Base-by-base conservation (phyloP, 2,797 vertebrate species). In the Centroberyx gerrardi region DNA sequence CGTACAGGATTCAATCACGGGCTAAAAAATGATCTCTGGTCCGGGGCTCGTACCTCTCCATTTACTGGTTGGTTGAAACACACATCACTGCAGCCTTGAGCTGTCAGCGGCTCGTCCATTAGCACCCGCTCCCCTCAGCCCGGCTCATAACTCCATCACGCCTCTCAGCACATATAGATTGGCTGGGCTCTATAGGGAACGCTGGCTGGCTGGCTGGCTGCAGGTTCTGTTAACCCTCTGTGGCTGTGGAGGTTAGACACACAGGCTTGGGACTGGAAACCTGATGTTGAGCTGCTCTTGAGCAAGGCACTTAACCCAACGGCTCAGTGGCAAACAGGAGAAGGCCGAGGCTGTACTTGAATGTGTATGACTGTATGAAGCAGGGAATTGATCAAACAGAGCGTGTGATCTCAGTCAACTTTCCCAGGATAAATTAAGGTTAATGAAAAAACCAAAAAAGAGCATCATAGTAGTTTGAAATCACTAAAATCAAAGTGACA, bases 141-240 rank as follows among this genome's bases (percentile, higher is more conserved):
- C 74, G 13, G 72, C 84, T 82, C 90, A 86, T 86, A 86, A 90
- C 84, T 91, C 90, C 87, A 86, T 90, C 83, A 82, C 71, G 70
- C 77, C 65, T 90, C 82, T 85, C 87, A 74, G 83, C 86, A 66
- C 89, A 60, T 68, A 87, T 88, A 78, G 90, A 94, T 91, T 87
- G 83, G 81, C 49, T 60, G 52, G 42, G 61, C 74, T 82, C 83
- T 64, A 68, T 46, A 59, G 87, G 78, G 76, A 86, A 38, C 46
- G n/a, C 78, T 5, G 62, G 55, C 72, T 53, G 42, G 62, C 42
- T 60, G 83, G 72, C 72, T 36, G 2, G 3, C 14, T 10, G 27
- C 53, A 15, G 54, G 54, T 56, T 59, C 33, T 9, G 36, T 54
- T 67, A 52, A 38, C 65, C 62, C 46, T 38, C 27, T 64, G 9